A percentile compares a stretch with the other conserved stretches of the same genome.
These are phyloP conservation scores for Denticeps clupeoides DNA, from an alignment of 2,797 vertebrate genomes.

Conservation along the genomic window DNA sequence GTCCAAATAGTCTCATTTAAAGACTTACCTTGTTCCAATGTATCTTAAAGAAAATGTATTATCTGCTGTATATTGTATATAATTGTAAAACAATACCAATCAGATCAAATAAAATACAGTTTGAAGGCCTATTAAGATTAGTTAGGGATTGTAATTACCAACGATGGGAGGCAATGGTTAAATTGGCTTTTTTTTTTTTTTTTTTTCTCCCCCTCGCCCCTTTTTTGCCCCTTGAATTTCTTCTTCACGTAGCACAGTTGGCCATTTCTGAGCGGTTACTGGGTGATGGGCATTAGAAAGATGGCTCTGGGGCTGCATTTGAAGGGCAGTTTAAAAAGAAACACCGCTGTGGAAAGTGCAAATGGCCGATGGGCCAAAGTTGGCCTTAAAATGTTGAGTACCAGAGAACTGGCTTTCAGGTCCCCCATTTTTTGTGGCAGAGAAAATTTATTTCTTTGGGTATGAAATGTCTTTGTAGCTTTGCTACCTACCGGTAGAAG, in stretches of 20 bases:
- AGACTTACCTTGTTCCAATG: slow-evolving; percentile 54
- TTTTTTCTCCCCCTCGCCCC: slow-evolving; percentile 12
- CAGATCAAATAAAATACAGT: slow-evolving; percentile 63
- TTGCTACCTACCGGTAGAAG: too few relatives aligned
- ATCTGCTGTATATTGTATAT: slow-evolving; percentile 79
- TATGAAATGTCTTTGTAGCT: too few relatives aligned
- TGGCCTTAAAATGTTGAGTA: background rate
- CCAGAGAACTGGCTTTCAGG: background rate
- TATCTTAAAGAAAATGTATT: slow-evolving; percentile 60
- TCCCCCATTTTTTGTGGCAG: too few relatives aligned
- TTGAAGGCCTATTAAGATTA: slow-evolving; percentile 54
- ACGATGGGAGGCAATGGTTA: slow-evolving; percentile 47
- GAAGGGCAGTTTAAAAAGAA: too few relatives aligned
- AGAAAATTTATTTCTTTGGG: too few relatives aligned
- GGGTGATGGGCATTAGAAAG: too few relatives aligned
- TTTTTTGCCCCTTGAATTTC: background rate
- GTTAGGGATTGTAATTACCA: slow-evolving; percentile 54
- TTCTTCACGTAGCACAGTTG: slow-evolving; percentile 6
- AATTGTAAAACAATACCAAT: slow-evolving; percentile 66
- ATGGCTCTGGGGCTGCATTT: slow-evolving; percentile 3
- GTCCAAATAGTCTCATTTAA: slow-evolving; percentile 42
- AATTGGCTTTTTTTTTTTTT: slow-evolving; percentile 32
- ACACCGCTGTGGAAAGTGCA: too few relatives aligned
- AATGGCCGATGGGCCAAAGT: too few relatives aligned
- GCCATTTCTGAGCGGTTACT: too few relatives aligned